These are phyloP conservation scores for Rhopalosiphum maidis DNA, from an alignment of 1,140 invertebrate species.

Conservation along the genomic window DNA sequence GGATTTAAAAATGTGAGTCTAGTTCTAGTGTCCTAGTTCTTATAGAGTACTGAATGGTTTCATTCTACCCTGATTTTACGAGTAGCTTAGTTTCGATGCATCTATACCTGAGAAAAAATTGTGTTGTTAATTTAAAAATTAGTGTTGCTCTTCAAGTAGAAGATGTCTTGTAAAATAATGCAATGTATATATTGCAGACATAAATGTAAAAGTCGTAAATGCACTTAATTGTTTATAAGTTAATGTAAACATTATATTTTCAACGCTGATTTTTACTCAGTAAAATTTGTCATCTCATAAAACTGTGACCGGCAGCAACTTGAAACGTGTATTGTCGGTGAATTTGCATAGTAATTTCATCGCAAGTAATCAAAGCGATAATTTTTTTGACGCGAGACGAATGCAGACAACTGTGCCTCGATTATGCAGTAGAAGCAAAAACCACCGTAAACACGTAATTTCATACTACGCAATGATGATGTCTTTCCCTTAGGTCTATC, in stretches of 20 bases:
- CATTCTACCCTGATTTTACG: too few relatives aligned
- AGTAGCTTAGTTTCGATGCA: too few relatives aligned
- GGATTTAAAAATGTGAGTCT: too few relatives aligned
- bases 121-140: too few relatives aligned
- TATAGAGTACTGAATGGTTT: too few relatives aligned
- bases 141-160: too few relatives aligned
- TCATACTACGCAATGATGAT: neutral
- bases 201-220: neutral
- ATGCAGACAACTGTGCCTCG: neutral
- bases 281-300: neutral
- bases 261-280: neutral
- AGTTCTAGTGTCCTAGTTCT: too few relatives aligned
- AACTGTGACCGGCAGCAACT: neutral
- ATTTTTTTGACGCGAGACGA: neutral
- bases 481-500: neutral
- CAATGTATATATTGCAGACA: too few relatives aligned
- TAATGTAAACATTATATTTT: neutral
- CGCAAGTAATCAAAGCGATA: neutral
- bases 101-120: too few relatives aligned
- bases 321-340: neutral
- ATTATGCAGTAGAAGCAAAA: too few relatives aligned
- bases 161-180: neutral
- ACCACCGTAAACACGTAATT: neutral
- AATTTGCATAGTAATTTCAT: neutral
- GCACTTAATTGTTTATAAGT: neutral